Conservation (phyloP, 2,113 vertebrate genomes). For the Tursiops truncatus region DNA sequence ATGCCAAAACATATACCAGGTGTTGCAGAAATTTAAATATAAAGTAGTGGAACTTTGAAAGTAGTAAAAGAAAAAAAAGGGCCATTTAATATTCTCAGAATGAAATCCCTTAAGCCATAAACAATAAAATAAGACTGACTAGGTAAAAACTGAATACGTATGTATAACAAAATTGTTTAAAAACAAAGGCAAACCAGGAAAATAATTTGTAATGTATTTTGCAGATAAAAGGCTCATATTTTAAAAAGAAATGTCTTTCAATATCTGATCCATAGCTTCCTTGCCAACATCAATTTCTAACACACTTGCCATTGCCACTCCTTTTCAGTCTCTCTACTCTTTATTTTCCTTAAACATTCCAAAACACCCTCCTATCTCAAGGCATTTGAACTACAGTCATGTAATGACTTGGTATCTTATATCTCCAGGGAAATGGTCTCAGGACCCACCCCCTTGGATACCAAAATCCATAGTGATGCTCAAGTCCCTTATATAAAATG, state of each 20-base stretch:
- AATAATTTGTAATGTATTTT: not conserved
- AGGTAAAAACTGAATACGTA: not conserved
- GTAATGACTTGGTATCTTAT: not conserved
- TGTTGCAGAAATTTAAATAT: conserved; percentile 1
- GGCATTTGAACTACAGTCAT: not conserved
- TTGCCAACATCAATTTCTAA: not conserved
- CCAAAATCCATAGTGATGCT: not conserved
- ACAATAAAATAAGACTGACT: not conserved
- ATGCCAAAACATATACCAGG: not conserved
- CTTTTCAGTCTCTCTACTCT: not conserved
- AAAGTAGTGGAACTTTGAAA: conserved; percentile 16
- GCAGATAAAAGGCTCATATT: not conserved
- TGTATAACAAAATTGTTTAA: not conserved
- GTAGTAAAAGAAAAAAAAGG: not conserved
- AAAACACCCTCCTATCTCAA: not conserved
- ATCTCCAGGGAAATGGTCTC: not conserved
- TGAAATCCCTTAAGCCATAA: not conserved
- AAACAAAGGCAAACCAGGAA: not conserved
- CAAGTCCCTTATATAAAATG: not conserved
- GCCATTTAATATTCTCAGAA: conserved; percentile 32
- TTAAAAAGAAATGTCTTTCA: not conserved
- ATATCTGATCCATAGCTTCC: not conserved
- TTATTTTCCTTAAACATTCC: not conserved
- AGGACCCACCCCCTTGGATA: not conserved
- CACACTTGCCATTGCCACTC: not conserved